These are phyloP conservation scores for Esox lucius DNA, from an alignment of 2,797 vertebrate genomes.

Conservation along the genomic window DNA sequence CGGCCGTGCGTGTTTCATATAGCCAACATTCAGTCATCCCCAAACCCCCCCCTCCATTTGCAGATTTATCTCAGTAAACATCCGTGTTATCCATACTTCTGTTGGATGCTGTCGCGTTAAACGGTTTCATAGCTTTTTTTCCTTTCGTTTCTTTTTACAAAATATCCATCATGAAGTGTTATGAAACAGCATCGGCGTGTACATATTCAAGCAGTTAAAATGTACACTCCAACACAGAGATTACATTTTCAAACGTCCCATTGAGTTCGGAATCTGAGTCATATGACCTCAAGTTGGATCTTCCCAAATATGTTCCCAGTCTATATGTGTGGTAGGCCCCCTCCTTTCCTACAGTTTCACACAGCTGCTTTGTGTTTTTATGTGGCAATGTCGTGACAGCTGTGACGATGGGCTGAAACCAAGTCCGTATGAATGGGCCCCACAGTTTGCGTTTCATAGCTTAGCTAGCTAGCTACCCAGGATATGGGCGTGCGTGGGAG, in stretches of 20 bases:
- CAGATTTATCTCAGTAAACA: too few species aligned
- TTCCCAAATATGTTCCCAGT: conserved; percentile 14
- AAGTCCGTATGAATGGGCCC: background rate
- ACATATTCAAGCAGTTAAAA: too few species aligned
- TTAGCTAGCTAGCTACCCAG: background rate
- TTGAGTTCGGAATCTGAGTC: background rate
- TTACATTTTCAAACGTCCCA: background rate
- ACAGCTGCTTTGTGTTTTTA: conserved; percentile 4
- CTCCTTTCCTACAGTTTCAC: background rate
- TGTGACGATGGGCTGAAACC: conserved; percentile 23
- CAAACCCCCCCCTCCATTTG: too few species aligned
- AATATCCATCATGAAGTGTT: too few species aligned
- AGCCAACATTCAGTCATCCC: background rate
- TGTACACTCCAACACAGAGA: background rate
- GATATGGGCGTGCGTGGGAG: too few species aligned
- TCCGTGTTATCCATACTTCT: too few species aligned
- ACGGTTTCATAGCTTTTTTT: too few species aligned
- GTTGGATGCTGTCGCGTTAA: too few species aligned
- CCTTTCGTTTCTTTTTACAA: too few species aligned
- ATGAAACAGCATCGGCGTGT: too few species aligned
- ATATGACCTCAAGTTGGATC: conserved; percentile 12
- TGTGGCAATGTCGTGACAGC: conserved; percentile 22
- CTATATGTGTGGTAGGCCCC: background rate
- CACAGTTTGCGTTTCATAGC: background rate
- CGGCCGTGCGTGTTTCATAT: background rate